Conservation (phyloP, 2,113 vertebrate species). For the Dromiciops gliroides region DNA sequence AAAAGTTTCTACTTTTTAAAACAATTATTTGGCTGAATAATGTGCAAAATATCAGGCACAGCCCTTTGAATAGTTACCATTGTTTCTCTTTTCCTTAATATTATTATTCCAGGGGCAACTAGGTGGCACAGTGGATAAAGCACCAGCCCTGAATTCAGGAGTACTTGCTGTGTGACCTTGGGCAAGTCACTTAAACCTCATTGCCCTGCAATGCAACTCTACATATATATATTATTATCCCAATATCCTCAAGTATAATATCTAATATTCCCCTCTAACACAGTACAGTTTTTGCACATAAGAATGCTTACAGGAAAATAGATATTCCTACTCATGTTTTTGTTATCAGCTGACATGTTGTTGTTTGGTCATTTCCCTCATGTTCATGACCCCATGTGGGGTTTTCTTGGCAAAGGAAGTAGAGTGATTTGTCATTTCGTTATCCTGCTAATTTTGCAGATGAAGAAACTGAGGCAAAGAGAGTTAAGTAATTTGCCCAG, state of each 20-base stretch:
- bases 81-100: slow-evolving; percentile 38
- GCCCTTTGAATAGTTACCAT: slow-evolving; percentile 22
- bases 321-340: slow-evolving; percentile 37
- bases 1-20: slow-evolving; percentile 18
- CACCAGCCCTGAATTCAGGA: no score
- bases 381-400: not conserved
- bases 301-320: slow-evolving; percentile 34
- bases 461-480: not conserved
- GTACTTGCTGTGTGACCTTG: no score
- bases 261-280: slow-evolving; percentile 40
- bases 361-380: not conserved
- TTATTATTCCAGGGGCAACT: no score
- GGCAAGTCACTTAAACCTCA: no score
- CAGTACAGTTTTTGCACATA: slow-evolving; percentile 31
- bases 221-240: slow-evolving; percentile 11
- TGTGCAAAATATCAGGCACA: not conserved
- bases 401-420: not conserved
- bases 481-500: no score
- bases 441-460: not conserved
- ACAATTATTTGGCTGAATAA: slow-evolving; percentile 3
- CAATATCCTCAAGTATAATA: slow-evolving; percentile 41
- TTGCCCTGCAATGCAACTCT: no score
- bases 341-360: slow-evolving; percentile 45
- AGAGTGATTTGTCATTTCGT: not conserved
- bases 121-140: no score